phyloP scores from a whole-genome alignment of 2,888 invertebrate species.

The Cremastobaeus sp. region DNA sequence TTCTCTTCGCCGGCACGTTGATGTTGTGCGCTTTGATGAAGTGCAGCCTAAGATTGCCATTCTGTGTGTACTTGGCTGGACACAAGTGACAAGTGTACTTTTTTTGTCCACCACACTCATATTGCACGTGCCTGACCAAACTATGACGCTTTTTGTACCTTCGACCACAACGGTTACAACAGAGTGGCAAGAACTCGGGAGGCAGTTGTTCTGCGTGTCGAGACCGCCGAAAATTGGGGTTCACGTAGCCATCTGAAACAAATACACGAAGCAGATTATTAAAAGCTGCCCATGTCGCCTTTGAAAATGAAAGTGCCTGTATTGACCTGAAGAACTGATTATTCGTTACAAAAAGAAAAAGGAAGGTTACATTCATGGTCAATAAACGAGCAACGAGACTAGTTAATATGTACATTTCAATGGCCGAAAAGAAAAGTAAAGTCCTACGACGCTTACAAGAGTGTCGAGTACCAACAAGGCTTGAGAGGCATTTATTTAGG shows the following conservation, averaged over 20 bases:
- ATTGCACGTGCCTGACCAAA: conserved; percentile 82
- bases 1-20: conserved; percentile 65
- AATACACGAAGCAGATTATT: too few relatives aligned
- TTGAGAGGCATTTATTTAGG: background rate
- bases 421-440: too few relatives aligned
- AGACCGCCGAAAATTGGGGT: conserved; percentile 59
- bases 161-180: conserved; percentile 73
- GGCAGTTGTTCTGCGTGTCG: conserved; percentile 62
- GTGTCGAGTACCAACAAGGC: too few relatives aligned
- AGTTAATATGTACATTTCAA: too few relatives aligned
- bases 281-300: too few relatives aligned
- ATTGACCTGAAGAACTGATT: too few relatives aligned
- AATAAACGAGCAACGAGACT: too few relatives aligned
- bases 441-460: too few relatives aligned
- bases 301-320: too few relatives aligned
- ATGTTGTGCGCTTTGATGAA: conserved; percentile 66
- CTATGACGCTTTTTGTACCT: conserved; percentile 81
- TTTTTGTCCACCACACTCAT: conserved; percentile 58
- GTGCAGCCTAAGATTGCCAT: conserved; percentile 79
- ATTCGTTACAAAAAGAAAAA: too few relatives aligned
- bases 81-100: conserved; percentile 81
- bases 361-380: too few relatives aligned
- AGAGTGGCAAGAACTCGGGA: conserved; percentile 59
- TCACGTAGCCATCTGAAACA: conserved; percentile 44
- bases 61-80: conserved; percentile 83